Evolutionary conservation across 2,113 vertebrate genomes (phyloP).

Genomic region (Sinocyclocheilus anophthalmus): DNA sequence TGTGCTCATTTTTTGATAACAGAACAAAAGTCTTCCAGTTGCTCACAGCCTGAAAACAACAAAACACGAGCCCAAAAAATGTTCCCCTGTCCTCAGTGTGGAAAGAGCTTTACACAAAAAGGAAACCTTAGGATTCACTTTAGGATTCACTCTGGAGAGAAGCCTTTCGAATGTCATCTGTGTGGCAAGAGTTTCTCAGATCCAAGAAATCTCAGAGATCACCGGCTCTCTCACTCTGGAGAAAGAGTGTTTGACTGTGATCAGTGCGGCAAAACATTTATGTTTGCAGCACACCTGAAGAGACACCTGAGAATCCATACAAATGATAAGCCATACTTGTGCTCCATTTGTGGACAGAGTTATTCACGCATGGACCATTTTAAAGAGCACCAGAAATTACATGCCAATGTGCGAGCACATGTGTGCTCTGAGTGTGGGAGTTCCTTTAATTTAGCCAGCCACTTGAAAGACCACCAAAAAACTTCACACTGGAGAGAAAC

Average conservation of each 20-base stretch:
- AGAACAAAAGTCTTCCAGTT: background rate
- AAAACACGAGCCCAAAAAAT: background rate
- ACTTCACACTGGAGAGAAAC: slow-evolving; percentile 9
- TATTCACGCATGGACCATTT: slow-evolving; percentile 2
- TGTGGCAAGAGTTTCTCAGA: background rate
- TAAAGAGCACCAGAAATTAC: slow-evolving; percentile 7
- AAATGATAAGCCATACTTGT: slow-evolving; percentile 4
- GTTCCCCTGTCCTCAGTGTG: background rate
- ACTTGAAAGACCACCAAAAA: slow-evolving; percentile 10
- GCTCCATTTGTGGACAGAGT: background rate
- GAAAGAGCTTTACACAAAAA: slow-evolving; percentile 8
- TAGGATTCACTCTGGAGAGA: slow-evolving; percentile 7
- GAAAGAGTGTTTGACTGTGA: background rate
- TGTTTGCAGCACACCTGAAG: slow-evolving; percentile 1
- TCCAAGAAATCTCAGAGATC: slow-evolving; percentile 20
- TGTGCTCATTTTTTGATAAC: background rate
- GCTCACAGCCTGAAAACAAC: background rate
- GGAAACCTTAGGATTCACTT: slow-evolving; percentile 10
- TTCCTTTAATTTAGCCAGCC: slow-evolving; percentile 9
- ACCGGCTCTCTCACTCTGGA: slow-evolving; percentile 15
- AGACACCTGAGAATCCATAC: slow-evolving; percentile 6
- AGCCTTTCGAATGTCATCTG: background rate
- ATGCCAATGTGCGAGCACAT: background rate
- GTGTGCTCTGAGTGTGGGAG: slow-evolving; percentile 3
- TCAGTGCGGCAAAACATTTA: background rate